phyloP scores from a whole-genome alignment of 1,140 invertebrate genomes.

The Cotesia typhae region DNA sequence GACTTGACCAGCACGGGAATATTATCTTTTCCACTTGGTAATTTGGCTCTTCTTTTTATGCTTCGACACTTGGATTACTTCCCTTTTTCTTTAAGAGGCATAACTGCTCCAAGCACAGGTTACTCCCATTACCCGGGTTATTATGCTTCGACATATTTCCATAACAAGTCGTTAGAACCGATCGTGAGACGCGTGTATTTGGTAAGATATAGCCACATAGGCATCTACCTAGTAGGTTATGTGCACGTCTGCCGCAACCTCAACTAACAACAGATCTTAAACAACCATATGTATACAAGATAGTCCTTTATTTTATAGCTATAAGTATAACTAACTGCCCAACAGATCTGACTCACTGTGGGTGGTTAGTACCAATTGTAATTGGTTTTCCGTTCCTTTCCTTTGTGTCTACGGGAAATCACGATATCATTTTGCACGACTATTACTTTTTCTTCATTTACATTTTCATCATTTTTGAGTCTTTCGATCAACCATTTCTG shows the following conservation, averaged over 20 bases:
- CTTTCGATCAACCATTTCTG: too few relatives aligned
- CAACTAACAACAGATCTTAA: not conserved
- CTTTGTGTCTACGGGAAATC: constrained; percentile 31
- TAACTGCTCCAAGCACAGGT: constrained; percentile 14
- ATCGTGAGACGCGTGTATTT: constrained; percentile 35
- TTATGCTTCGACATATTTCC: constrained; percentile 43
- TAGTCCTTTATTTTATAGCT: constrained; percentile 10
- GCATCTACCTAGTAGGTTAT: not conserved
- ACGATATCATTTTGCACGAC: constrained; percentile 8
- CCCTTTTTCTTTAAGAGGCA: constrained; percentile 5
- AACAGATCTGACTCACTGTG: constrained; percentile 30
- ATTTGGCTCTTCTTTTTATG: not conserved
- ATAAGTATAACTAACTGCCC: not conserved
- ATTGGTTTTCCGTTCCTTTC: constrained; percentile 4
- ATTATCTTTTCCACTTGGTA: not conserved
- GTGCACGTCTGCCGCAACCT: constrained; percentile 18
- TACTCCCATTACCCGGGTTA: constrained; percentile 39
- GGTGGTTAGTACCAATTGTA: constrained; percentile 21
- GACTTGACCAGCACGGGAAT: not conserved
- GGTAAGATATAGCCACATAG: not conserved
- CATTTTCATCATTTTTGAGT: too few relatives aligned
- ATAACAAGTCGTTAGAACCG: constrained; percentile 41
- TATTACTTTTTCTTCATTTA: not conserved
- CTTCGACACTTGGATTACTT: constrained; percentile 16
- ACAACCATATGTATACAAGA: not conserved